Base-by-base conservation (phyloP, 2,888 invertebrate species). In the Didymodactylos carnosus region DNA sequence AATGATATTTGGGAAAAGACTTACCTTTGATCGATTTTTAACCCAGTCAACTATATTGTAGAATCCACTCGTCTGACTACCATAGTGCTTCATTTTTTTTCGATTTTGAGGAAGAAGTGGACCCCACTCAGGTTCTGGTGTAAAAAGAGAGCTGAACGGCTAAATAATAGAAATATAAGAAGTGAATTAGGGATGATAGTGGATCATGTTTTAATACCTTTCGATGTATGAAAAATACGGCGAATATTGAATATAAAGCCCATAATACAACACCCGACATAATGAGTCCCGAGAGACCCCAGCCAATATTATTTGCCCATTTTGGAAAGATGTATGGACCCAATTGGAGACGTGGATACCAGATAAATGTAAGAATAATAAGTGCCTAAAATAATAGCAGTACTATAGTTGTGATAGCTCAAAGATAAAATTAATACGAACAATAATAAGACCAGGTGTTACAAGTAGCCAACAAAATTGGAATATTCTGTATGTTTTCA, bases 71-170 rank as follows among this genome's bases (percentile, higher is more conserved):
- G n/a, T n/a, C n/a, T n/a, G n/a, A n/a, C n/a, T n/a, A n/a, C n/a
- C n/a, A n/a, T n/a, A 43, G 16, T 43, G 43, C 16, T 43, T 43
- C 16, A 43, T 19, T 27, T 70, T 70, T 25, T 39, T 41, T 40
- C 70, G 70, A 40, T 70, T 40, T 14, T 70, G 70, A 19, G 27
- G 25, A 5, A 72, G 27, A 19, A 72, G 16, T 23, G 75, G 75
- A 19, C 75, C 75, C 75, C 75, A 75, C 40, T 72, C 40, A n/a
- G 8, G 39, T 62, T 71, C 71, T 10, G 74, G 74, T 29, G 53
- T 25, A 29, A 74, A 25, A 14, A 74, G 62, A 25, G 19, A 53
- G 13, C 41, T 39, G 16, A 27, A 41, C 19, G 53, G 23, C 62
- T 62, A 62, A 62, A 35, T n/a, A n/a, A n/a, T n/a, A 62, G 13